Evolutionary conservation across 2,113 vertebrate species (phyloP), one percentile per base, ranked within the genome.

Genomic region (Mungos mungo): DNA sequence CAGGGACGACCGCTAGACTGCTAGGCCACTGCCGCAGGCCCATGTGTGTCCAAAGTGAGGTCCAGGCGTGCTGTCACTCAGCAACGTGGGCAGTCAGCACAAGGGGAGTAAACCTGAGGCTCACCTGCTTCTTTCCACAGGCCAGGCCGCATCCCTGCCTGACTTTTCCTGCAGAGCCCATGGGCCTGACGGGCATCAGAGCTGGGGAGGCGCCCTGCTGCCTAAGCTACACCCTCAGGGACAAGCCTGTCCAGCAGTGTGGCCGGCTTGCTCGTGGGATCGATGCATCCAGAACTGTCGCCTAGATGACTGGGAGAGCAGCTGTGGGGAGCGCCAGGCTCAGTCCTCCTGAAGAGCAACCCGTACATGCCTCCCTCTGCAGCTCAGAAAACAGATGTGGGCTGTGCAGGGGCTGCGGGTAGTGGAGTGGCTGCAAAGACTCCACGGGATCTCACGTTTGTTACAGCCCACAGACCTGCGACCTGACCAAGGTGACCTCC

Each of bases 401-500:
- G 63, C 29, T 21, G 15, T 21, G 15, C 1, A 3, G 2, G 71
- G 57, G 21, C 29, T 4, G 31, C 21, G 7, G 3, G 31, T 2
- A 1, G 38, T 33, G 27, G 27, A 3, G 3, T 2, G 3, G 65
- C 50, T 1, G 38, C 74, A 27, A 12, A 27, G 65, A 57, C 10
- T 11, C 11, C n/a, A 2, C 0, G 33, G 6, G 2, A 7, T 18
- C 35, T 11, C 13, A 2, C 3, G 12, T 23, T 12, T 52, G 23
- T 23, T 66, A 7, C 3, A 2, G 54, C 2, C 1, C 4, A 11
- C 79, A 14, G 50, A 15, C 25, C 52, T 0, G 4, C 3, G 29
- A 10, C 27, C 92, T 2, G 2, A 4, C 35, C 5, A 2, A 41
- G 41, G 41, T 5, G 74, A 4, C 7, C 1, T 0, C 27, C 33